Base-by-base conservation (phyloP, 2,797 vertebrate species). In the Sitta carolinensis region DNA sequence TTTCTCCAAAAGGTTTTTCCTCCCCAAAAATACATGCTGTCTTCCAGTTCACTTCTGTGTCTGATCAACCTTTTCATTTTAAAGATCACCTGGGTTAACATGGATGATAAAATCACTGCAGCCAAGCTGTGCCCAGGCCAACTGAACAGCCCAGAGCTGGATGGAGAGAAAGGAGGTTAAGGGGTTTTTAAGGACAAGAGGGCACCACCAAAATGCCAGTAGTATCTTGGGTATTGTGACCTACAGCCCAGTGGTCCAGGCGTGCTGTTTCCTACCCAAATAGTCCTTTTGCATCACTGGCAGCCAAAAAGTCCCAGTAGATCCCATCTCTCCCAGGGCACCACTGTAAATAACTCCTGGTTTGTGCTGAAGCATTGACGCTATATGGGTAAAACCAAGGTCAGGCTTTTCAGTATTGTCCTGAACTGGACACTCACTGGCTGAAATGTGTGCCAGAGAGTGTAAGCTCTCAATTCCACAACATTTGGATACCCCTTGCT, bases 161-260 rank as follows among this genome's bases (percentile, higher is more conserved):
- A n/a, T 57, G 54, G 13, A 75, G 22, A 81, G 11, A 43, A 86
- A 90, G 82, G 66, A 93, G 88, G 90, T 76, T 25, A 92, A 92
- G 93, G 74, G 77, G 10, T 40, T 92, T 95, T 30, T 50, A 27
- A 81, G 47, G 76, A 51, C 51, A 94, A 90, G 67, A 21, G 25
- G 45, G 21, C 30, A 85, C 84, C 51, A 34, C 9, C 20, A 51
- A 73, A 89, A 62, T 50, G 47, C 14, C 61, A 84, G 36, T 18
- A 70, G 27, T 74, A 40, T 73, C 70, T 63, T 78, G 91, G 25
- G 51, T 82, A 93, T 73, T 84, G 1, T 57, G 89, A 94, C 91
- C 89, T 91, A 50, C 67, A 94, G 48, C 93, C 92, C 51, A 94
- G 74, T 91, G 84, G 55, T 85, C 55, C 64, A 59, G 30, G 79